These are phyloP conservation scores for Macropis europaea DNA, from an alignment of 2,888 invertebrate genomes.

Conservation along the genomic window DNA sequence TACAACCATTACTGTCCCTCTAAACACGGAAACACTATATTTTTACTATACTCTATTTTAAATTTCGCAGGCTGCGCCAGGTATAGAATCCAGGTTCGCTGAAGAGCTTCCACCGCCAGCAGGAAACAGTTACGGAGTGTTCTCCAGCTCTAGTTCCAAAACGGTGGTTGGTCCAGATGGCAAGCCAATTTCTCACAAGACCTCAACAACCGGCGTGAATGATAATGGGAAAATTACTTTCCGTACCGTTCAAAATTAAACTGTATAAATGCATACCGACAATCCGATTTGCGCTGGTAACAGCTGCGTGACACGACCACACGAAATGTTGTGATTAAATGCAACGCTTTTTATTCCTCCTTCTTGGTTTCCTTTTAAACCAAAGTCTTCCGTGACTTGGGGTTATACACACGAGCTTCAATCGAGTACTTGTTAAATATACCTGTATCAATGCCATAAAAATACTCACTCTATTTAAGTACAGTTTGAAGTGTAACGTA, in stretches of 20 bases:
- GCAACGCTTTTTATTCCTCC: neutral
- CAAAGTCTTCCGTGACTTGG: slow-evolving; percentile 28
- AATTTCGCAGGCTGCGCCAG: slow-evolving; percentile 62
- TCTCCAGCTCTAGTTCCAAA: slow-evolving; percentile 84
- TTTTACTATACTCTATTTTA: neutral
- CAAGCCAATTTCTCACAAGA: slow-evolving; percentile 81
- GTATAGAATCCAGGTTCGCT: slow-evolving; percentile 72
- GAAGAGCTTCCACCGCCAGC: slow-evolving; percentile 67
- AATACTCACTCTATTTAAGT: slow-evolving; percentile 36
- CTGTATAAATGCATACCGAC: neutral
- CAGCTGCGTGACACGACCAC: neutral
- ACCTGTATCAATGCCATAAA: slow-evolving; percentile 10
- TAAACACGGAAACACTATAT: too few species aligned
- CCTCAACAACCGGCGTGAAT: slow-evolving; percentile 85
- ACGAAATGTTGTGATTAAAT: neutral
- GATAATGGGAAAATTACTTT: slow-evolving; percentile 87
- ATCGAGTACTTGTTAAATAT: slow-evolving; percentile 22
- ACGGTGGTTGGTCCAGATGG: slow-evolving; percentile 83
- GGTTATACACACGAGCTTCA: slow-evolving; percentile 22
- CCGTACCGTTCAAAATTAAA: slow-evolving; percentile 81
- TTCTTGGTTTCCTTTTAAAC: neutral
- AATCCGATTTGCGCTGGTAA: neutral
- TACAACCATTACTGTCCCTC: too few species aligned
- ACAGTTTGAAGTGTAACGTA: neutral
- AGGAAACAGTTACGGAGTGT: slow-evolving; percentile 81